Evolutionary conservation across 2,888 invertebrate genomes (phyloP).

Genomic region (Lymantria monacha): DNA sequence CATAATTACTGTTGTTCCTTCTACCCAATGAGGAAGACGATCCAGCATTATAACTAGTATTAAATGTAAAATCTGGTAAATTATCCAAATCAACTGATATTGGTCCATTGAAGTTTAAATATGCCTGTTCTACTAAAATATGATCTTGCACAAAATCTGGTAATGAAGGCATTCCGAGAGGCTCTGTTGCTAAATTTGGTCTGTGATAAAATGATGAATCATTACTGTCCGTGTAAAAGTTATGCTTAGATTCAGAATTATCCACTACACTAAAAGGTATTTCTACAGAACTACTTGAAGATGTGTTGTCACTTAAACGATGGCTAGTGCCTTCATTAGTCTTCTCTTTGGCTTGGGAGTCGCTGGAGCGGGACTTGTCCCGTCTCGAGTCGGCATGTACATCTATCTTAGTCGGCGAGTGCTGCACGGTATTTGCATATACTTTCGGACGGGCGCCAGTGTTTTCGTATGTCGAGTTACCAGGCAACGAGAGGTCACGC

Average conservation of each 20-base stretch:
- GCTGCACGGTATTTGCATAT: slow-evolving; percentile 75
- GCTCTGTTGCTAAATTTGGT: slow-evolving; percentile 71
- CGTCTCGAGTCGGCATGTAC: slow-evolving; percentile 57
- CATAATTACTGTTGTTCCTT: slow-evolving; percentile 57
- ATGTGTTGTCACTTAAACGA: slow-evolving; percentile 63
- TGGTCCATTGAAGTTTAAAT: slow-evolving; percentile 80
- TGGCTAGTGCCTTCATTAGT: slow-evolving; percentile 51
- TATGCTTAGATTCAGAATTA: slow-evolving; percentile 75
- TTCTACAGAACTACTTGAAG: slow-evolving; percentile 73
- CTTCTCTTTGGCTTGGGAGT: slow-evolving; percentile 67
- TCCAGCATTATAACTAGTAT: slow-evolving; percentile 72
- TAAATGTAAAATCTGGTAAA: slow-evolving; percentile 86
- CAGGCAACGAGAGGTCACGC: slow-evolving; percentile 81
- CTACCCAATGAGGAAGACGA: slow-evolving; percentile 64
- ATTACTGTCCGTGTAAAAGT: slow-evolving; percentile 65
- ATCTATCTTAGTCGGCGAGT: slow-evolving; percentile 70
- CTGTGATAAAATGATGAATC: slow-evolving; percentile 69
- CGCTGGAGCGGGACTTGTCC: slow-evolving; percentile 56
- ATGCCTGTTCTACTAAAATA: slow-evolving; percentile 90
- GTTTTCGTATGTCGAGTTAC: slow-evolving; percentile 83
- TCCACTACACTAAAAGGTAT: slow-evolving; percentile 77
- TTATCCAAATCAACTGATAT: slow-evolving; percentile 84
- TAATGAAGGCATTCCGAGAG: slow-evolving; percentile 84
- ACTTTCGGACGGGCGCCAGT: slow-evolving; percentile 92
- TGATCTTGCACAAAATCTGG: slow-evolving; percentile 96